phyloP scores from a whole-genome alignment of 2,113 vertebrate species.

The Neodon shergylaensis region DNA sequence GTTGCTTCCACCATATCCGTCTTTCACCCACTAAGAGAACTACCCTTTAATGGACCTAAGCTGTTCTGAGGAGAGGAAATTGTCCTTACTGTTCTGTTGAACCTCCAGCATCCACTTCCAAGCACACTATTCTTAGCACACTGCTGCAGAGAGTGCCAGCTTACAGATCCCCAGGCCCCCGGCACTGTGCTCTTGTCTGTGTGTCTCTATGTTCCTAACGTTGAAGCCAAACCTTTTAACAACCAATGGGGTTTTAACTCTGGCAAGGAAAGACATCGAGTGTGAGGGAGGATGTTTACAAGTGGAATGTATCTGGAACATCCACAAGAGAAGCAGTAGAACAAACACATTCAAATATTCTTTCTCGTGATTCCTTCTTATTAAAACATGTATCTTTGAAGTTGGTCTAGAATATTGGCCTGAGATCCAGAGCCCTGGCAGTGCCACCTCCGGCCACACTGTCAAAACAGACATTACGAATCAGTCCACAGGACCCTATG shows the following conservation, averaged over 20 bases:
- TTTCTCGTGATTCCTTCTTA: background rate
- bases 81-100: conserved; percentile 28
- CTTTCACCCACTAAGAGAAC: conserved; percentile 22
- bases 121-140: conserved; percentile 38
- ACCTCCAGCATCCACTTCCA: background rate
- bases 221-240: background rate
- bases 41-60: conserved; percentile 5
- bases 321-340: background rate
- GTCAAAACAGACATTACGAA: background rate
- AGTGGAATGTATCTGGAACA: background rate
- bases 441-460: background rate
- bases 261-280: background rate
- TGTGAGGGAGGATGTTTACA: background rate
- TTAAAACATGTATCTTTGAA: background rate
- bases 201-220: conserved; percentile 28
- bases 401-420: background rate
- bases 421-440: background rate
- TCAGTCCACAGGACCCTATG: background rate
- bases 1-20: background rate
- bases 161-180: background rate
- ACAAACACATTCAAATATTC: background rate
- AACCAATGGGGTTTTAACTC: background rate
- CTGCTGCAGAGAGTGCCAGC: conserved; percentile 9
- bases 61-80: background rate
- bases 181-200: conserved; percentile 7